These are phyloP conservation scores for Andrena bicolor DNA, from an alignment of 2,888 invertebrate species.

Conservation along the genomic window DNA sequence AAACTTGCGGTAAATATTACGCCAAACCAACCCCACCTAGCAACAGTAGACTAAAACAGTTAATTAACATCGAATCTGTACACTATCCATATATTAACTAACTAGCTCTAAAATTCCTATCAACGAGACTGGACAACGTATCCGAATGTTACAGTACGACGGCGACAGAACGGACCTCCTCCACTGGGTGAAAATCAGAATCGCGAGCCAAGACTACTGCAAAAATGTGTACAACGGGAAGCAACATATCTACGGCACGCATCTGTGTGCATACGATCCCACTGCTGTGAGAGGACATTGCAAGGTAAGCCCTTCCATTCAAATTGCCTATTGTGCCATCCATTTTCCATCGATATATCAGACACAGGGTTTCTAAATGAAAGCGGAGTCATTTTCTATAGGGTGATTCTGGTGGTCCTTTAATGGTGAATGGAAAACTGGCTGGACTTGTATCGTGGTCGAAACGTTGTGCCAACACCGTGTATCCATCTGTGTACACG, in stretches of 20 bases:
- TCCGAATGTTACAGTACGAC: constrained; percentile 53
- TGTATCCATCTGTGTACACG: constrained; percentile 76
- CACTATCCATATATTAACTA: not conserved
- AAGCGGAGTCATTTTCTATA: constrained; percentile 29
- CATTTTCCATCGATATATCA: constrained; percentile 9
- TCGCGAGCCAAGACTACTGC: constrained; percentile 83
- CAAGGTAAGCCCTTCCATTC: constrained; percentile 48
- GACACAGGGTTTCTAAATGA: too few relatives aligned
- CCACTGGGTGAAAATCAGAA: constrained; percentile 86
- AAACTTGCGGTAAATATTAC: constrained; percentile 71
- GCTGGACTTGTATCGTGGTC: constrained; percentile 76
- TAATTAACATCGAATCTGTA: not conserved
- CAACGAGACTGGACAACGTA: not conserved
- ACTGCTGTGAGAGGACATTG: constrained; percentile 61
- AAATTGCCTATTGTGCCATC: not conserved
- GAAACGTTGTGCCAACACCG: constrained; percentile 60
- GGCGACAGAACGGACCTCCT: constrained; percentile 76
- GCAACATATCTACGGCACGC: constrained; percentile 48
- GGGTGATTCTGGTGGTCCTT: constrained; percentile 79
- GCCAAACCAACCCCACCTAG: not conserved
- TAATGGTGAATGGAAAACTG: constrained; percentile 73
- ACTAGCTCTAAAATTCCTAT: not conserved
- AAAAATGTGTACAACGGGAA: not conserved
- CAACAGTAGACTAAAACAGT: not conserved
- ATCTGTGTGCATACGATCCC: constrained; percentile 68